phyloP scores from a whole-genome alignment of 2,888 invertebrate species.

The Bedellia somnulentella region DNA sequence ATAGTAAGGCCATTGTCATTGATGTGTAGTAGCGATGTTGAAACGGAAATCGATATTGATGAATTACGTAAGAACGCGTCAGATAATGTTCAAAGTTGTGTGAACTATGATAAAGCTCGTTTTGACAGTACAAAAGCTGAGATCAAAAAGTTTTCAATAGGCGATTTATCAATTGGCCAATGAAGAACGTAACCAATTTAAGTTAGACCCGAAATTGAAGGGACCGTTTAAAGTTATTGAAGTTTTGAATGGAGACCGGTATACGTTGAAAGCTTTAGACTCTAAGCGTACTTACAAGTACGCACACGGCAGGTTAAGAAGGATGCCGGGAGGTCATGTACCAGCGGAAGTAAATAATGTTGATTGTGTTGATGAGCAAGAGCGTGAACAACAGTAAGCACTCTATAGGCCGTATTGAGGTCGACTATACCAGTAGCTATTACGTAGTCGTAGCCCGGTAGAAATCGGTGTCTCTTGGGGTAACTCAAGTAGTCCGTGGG shows the following conservation, averaged over 20 bases:
- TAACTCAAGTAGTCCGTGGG: too few species aligned
- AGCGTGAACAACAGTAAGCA: too few species aligned
- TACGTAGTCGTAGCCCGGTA: not conserved
- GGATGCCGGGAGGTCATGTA: not conserved
- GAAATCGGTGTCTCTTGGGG: too few species aligned
- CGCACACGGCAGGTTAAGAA: slow-evolving; percentile 9
- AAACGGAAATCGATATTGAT: slow-evolving; percentile 5
- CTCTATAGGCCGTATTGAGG: too few species aligned
- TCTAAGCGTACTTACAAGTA: slow-evolving; percentile 12
- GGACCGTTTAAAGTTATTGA: slow-evolving; percentile 11
- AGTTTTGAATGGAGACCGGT: slow-evolving; percentile 10
- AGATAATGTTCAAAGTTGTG: slow-evolving; percentile 4
- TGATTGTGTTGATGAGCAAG: not conserved
- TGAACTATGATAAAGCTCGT: slow-evolving; percentile 8
- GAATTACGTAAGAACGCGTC: slow-evolving; percentile 7
- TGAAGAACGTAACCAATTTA: slow-evolving; percentile 12
- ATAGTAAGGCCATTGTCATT: slow-evolving; percentile 11
- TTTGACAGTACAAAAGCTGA: slow-evolving; percentile 10
- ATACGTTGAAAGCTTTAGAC: slow-evolving; percentile 8
- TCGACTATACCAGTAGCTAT: not conserved
- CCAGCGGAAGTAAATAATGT: too few species aligned
- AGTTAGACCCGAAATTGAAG: slow-evolving; percentile 13
- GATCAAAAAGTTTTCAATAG: slow-evolving; percentile 7
- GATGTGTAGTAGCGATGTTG: slow-evolving; percentile 4
- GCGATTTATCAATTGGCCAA: slow-evolving; percentile 11